Percentiles rank a stretch among this genome's conserved stretches.
Evolutionary conservation across 2,113 vertebrate genomes (phyloP).

Genomic region (Lynx canadensis): DNA sequence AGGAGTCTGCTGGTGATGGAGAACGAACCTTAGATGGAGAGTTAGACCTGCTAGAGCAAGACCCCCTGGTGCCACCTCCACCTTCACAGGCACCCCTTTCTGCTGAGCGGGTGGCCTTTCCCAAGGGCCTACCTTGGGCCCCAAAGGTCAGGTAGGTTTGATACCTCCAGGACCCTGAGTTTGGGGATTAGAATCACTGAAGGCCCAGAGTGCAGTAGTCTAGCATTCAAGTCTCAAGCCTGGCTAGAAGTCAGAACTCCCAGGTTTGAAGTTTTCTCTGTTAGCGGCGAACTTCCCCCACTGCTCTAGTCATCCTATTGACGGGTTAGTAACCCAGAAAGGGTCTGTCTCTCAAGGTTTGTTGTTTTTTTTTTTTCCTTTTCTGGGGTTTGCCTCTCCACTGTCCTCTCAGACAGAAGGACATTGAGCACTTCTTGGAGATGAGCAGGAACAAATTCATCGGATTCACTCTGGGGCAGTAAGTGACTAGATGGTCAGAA

Average conservation of each 20-base stretch:
- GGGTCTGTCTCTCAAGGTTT: slow-evolving; percentile 49
- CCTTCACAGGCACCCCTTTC: slow-evolving; percentile 80
- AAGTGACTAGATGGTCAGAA: slow-evolving; percentile 77
- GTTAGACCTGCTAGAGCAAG: slow-evolving; percentile 93
- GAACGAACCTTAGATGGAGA: slow-evolving; percentile 93
- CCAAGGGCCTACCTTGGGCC: slow-evolving; percentile 97
- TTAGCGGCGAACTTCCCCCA: background rate
- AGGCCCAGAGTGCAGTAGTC: background rate
- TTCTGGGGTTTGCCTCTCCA: slow-evolving; percentile 13
- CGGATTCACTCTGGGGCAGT: slow-evolving; percentile 97
- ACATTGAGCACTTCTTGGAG: slow-evolving; percentile 98
- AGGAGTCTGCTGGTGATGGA: slow-evolving; percentile 88
- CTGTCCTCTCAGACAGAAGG: slow-evolving; percentile 92
- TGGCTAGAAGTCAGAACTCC: background rate
- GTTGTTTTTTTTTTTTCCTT: slow-evolving; percentile 51
- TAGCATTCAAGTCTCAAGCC: background rate
- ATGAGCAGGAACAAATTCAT: slow-evolving; percentile 98
- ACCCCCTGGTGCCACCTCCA: slow-evolving; percentile 87
- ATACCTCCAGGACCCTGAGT: background rate
- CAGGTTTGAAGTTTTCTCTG: background rate
- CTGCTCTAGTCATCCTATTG: background rate
- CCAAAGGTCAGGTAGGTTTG: slow-evolving; percentile 96
- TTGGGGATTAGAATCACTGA: background rate
- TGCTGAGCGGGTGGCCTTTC: slow-evolving; percentile 92
- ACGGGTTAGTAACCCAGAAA: background rate